phyloP scores from a whole-genome alignment of 2,113 vertebrate genomes.

The Leucopsar rothschildi region DNA sequence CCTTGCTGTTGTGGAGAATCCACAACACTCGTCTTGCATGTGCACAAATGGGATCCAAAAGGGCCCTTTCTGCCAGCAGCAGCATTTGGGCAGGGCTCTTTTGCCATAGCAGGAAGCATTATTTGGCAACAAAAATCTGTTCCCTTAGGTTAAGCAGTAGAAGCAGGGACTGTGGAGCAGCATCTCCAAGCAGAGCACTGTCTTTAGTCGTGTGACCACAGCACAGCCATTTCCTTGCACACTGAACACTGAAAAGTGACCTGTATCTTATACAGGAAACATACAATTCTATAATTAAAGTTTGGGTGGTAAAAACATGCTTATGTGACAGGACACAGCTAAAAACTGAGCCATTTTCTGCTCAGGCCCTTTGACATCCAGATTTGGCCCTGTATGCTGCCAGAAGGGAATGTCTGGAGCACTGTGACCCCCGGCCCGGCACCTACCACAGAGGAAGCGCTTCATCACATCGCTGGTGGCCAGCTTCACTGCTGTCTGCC shows the following conservation, averaged over 20 bases:
- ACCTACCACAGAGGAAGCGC: conserved; percentile 87
- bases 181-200: background rate
- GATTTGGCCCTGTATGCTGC: background rate
- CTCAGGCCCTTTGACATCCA: background rate
- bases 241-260: background rate
- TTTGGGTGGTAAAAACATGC: background rate
- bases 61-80: background rate
- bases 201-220: background rate
- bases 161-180: background rate
- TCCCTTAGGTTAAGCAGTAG: background rate
- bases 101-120: background rate
- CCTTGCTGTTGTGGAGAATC: background rate
- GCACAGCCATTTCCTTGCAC: background rate
- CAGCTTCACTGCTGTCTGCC: conserved; percentile 92
- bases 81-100: background rate
- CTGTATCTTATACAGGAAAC: background rate
- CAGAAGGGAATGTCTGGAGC: background rate
- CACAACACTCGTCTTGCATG: background rate
- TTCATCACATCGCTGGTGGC: conserved; percentile 93
- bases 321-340: background rate
- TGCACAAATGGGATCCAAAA: background rate
- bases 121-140: background rate
- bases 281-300: background rate
- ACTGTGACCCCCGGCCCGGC: background rate
- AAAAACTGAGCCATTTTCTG: background rate